Percentiles rank a stretch among this genome's conserved stretches.
Evolutionary conservation across 2,797 vertebrate species (phyloP).

Genomic region (Microctenopoma steveboyesi): DNA sequence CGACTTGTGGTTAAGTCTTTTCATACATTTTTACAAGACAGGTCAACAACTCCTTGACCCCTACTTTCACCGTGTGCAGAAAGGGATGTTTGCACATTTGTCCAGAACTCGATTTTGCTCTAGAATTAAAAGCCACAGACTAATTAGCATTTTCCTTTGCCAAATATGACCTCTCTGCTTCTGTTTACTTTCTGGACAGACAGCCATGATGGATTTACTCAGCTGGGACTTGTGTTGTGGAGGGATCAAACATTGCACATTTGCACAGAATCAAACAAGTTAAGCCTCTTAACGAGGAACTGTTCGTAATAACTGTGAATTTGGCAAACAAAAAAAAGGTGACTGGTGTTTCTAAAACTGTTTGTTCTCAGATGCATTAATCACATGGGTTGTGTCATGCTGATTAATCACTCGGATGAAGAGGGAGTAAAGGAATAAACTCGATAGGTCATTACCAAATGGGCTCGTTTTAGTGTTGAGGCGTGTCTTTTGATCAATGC

Average conservation of each 20-base stretch:
- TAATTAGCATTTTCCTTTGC: background rate
- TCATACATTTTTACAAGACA: slow-evolving; percentile 7
- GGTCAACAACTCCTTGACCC: slow-evolving; percentile 67
- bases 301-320: slow-evolving; percentile 13
- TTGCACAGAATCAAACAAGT: slow-evolving; percentile 19
- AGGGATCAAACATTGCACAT: slow-evolving; percentile 19
- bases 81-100: slow-evolving; percentile 53
- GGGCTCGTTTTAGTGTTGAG: slow-evolving; percentile 19
- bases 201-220: slow-evolving; percentile 31
- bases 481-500: slow-evolving; percentile 26
- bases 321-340: slow-evolving; percentile 28
- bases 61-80: slow-evolving; percentile 26
- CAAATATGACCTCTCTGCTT: slow-evolving; percentile 27
- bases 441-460: slow-evolving; percentile 23
- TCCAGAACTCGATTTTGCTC: background rate
- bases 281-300: background rate
- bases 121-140: background rate
- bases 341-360: slow-evolving; percentile 20
- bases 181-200: slow-evolving; percentile 33
- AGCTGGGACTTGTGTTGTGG: background rate
- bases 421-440: background rate
- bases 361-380: slow-evolving; percentile 38
- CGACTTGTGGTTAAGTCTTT: slow-evolving; percentile 14
- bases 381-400: background rate
- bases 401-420: slow-evolving; percentile 43